Evolutionary conservation across 2,888 invertebrate species (phyloP).

Genomic region (Aporophyla lueneburgensis): DNA sequence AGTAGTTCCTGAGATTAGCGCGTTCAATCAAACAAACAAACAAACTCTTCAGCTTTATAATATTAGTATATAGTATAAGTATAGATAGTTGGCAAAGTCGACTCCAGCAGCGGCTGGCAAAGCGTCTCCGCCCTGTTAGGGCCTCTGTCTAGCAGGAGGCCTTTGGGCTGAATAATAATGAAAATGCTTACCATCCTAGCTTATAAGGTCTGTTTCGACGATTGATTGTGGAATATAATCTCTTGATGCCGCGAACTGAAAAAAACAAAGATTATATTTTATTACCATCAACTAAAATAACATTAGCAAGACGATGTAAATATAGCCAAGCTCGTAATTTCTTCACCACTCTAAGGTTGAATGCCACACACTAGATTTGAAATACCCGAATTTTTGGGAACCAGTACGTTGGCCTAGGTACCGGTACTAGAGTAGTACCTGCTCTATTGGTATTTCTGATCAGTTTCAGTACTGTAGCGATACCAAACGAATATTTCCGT

Average conservation of each 20-base stretch:
- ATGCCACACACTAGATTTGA: background rate
- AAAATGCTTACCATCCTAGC: conserved; percentile 79
- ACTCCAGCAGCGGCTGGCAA: background rate
- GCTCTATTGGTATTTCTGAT: too few relatives aligned
- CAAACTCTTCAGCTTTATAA: too few relatives aligned
- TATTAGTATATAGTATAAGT: too few relatives aligned
- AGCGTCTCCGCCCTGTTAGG: too few relatives aligned
- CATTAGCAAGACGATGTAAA: background rate
- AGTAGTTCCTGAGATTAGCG: too few relatives aligned
- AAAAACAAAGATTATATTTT: background rate
- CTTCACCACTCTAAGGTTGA: background rate
- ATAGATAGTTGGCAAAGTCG: background rate
- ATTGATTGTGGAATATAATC: conserved; percentile 81
- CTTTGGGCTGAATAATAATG: background rate
- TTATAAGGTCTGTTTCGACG: conserved; percentile 73
- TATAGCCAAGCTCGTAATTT: background rate
- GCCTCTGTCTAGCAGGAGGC: background rate
- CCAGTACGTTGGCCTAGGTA: too few relatives aligned
- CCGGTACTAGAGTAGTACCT: too few relatives aligned
- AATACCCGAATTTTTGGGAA: too few relatives aligned
- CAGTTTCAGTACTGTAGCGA: too few relatives aligned
- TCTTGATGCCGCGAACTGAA: conserved; percentile 76
- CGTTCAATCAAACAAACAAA: too few relatives aligned
- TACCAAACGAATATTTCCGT: too few relatives aligned
- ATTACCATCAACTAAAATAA: background rate